Evolutionary conservation across 2,888 invertebrate genomes (phyloP), one percentile per base, ranked within the genome.

Genomic region (Campoplex nolae): DNA sequence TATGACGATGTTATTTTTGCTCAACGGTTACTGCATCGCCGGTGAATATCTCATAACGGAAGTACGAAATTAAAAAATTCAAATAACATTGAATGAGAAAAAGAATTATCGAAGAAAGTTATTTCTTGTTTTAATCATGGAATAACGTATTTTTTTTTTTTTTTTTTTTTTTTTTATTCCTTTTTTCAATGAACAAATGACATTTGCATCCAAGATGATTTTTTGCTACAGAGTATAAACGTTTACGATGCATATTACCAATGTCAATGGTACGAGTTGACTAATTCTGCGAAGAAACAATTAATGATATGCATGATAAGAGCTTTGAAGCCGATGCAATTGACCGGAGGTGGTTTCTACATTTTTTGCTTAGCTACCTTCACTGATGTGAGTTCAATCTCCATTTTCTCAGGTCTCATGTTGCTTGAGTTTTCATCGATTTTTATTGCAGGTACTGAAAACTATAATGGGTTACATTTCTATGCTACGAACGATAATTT

Each of bases 231-330:
- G 90, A 96, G 96, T 88, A 94, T 95, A 89, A 92, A 94, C 1
- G 93, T 96, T 2, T 94, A 95, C 0, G 94, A 95, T 45, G 95
- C 95, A 68, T 91, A 96, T 87, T 96, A 96, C 89, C 94, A 94
- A 74, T 95, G 95, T 86, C 95, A 95, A 2, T 96, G 96, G 96
- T 94, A 95, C 76, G 95, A 95, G 16, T 95, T 96, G 90, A 92
- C 95, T 74, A 89, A 88, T 0, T 91, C 90, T 78, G 95, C 95
- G 89, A 94, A 93, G 16, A 94, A 94, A 18, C 92, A 92, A 7
- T 90, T 96, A 38, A 91, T 95, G 83, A 94, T 96, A 68, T 95
- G 95, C 7, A 94, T 96, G 94, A 94, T 95, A 88, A 93, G 95
- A 1, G 95, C 95, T 91, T 95, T 95, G 89, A 94, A 92, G 3